Percentiles rank a stretch among this genome's conserved stretches.
Evolutionary conservation across 2,888 invertebrate genomes (phyloP).

Genomic region (Morpho helenor): DNA sequence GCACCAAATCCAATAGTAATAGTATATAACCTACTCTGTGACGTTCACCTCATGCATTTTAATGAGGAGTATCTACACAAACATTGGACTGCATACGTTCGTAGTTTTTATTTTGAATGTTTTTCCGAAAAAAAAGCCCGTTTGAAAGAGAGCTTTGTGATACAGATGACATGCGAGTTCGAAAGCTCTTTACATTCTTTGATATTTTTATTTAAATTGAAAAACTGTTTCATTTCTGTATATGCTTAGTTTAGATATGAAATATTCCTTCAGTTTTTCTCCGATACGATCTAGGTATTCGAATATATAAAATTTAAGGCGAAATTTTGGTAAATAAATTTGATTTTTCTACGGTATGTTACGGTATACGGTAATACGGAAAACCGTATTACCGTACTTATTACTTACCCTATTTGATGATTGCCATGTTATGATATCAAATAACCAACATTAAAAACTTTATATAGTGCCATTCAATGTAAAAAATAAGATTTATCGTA

Average conservation of each 20-base stretch:
- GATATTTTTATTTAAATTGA: conserved; percentile 20
- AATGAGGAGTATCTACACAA: conserved; percentile 45
- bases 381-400: too few relatives aligned
- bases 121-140: conserved; percentile 20
- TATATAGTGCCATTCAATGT: too few relatives aligned
- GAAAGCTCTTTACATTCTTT: conserved; percentile 18
- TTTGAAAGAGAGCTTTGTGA: conserved; percentile 25
- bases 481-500: too few relatives aligned
- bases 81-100: conserved; percentile 26
- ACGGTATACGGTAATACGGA: too few relatives aligned
- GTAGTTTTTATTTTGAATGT: conserved; percentile 27
- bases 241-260: not conserved
- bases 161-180: conserved; percentile 24
- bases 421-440: too few relatives aligned
- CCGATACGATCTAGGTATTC: too few relatives aligned
- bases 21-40: conserved; percentile 18
- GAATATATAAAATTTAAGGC: too few relatives aligned
- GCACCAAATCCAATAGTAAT: conserved; percentile 28
- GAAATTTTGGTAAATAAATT: too few relatives aligned
- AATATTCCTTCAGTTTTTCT: too few relatives aligned
- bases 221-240: conserved; percentile 12
- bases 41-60: conserved; percentile 62
- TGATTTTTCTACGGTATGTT: too few relatives aligned
- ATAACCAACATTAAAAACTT: too few relatives aligned
- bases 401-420: too few relatives aligned